Evolutionary conservation across 1,140 invertebrate genomes (phyloP).

Genomic region (Hypothenemus hampei): DNA sequence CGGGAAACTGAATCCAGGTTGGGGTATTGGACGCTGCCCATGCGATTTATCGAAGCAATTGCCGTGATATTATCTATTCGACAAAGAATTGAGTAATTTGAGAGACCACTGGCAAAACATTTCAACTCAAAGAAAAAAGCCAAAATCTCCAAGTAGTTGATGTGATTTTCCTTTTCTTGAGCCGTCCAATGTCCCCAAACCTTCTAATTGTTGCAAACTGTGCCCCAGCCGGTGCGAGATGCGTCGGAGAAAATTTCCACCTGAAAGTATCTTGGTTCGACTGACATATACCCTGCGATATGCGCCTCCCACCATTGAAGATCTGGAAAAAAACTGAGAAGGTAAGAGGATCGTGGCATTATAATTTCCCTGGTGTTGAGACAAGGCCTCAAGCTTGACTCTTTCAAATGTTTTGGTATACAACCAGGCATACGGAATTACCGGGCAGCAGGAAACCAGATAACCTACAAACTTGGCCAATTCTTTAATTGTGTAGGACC

Average conservation of each 20-base stretch:
- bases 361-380: not conserved
- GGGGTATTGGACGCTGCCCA: constrained; percentile 30
- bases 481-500: too few relatives aligned
- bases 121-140: constrained; percentile 4
- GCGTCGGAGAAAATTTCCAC: constrained; percentile 7
- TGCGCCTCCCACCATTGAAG: constrained; percentile 10
- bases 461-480: too few relatives aligned
- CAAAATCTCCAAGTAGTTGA: constrained; percentile 4
- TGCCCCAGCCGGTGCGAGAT: constrained; percentile 4
- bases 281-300: not conserved
- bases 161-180: not conserved
- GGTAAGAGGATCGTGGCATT: constrained; percentile 1
- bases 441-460: not conserved
- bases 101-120: not conserved
- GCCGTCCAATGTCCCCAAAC: not conserved
- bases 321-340: not conserved
- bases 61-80: constrained; percentile 37
- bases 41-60: constrained; percentile 32
- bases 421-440: constrained; percentile 24
- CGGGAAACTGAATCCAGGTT: constrained; percentile 23
- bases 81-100: constrained; percentile 28
- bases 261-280: not conserved
- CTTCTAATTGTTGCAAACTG: not conserved
- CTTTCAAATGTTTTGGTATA: constrained; percentile 28
- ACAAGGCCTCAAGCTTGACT: constrained; percentile 19